phyloP scores from a whole-genome alignment of 2,113 vertebrate species.

The Haemorhous mexicanus region DNA sequence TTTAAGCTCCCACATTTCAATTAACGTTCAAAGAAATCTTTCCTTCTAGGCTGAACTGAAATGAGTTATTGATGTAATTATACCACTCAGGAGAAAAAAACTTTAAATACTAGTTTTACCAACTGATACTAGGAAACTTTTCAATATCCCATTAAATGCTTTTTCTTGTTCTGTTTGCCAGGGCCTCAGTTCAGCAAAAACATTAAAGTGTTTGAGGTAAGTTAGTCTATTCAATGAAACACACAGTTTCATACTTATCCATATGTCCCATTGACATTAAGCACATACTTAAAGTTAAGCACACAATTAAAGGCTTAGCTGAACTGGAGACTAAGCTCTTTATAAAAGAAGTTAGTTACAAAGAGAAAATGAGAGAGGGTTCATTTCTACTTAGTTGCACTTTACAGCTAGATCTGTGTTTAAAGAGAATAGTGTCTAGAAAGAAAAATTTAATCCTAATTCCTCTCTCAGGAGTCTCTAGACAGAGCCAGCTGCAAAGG shows the following conservation, averaged over 20 bases:
- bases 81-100: neutral
- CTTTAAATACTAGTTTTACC: neutral
- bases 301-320: slow-evolving; percentile 49
- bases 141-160: neutral
- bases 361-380: slow-evolving; percentile 23
- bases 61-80: slow-evolving; percentile 16
- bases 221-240: neutral
- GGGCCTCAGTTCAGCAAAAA: neutral
- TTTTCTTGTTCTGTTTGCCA: neutral
- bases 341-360: neutral
- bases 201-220: neutral
- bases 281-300: slow-evolving; percentile 54
- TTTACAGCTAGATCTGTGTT: slow-evolving; percentile 6
- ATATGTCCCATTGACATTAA: slow-evolving; percentile 48
- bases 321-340: slow-evolving; percentile 26
- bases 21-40: neutral
- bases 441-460: slow-evolving; percentile 38
- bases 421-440: neutral
- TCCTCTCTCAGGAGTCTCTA: neutral
- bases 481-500: neutral
- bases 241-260: slow-evolving; percentile 32
- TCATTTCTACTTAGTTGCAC: neutral
- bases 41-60: slow-evolving; percentile 1
- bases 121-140: neutral
- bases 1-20: slow-evolving; percentile 21